Percentiles rank a stretch among this genome's conserved stretches.
Conservation (phyloP, 2,113 vertebrate genomes). For the Ciconia stormi region DNA sequence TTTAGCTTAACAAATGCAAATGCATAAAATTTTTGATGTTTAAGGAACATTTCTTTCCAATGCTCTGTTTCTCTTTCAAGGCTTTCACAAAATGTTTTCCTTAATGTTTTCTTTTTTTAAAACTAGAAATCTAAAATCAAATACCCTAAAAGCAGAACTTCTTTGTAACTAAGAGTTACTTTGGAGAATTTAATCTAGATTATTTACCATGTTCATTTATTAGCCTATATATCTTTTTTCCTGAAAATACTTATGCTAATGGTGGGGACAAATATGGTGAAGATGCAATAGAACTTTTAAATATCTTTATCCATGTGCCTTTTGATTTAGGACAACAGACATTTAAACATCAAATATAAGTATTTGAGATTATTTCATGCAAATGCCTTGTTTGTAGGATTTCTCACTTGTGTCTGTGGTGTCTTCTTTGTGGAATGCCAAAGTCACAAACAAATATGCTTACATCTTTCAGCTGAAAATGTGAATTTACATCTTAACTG, state of each 20-base stretch:
- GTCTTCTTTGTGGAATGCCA: not conserved
- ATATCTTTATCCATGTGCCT: conserved; percentile 10
- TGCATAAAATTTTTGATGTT: not conserved
- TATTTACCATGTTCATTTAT: not conserved
- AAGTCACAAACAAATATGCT: not conserved
- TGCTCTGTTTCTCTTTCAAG: not conserved
- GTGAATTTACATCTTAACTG: conserved; percentile 13
- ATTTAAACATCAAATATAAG: not conserved
- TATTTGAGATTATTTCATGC: not conserved
- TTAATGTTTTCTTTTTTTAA: not conserved
- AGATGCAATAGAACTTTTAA: not conserved
- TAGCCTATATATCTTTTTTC: not conserved
- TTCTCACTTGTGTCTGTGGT: conserved; percentile 9
- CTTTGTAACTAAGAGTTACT: not conserved
- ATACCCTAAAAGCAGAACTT: not conserved
- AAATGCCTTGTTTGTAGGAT: not conserved
- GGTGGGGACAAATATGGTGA: not conserved
- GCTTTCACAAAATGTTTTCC: not conserved
- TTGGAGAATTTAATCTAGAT: not conserved
- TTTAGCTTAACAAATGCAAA: not conserved
- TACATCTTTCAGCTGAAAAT: conserved; percentile 12
- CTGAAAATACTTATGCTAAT: not conserved
- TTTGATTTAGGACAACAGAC: not conserved
- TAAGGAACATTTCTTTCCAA: not conserved
- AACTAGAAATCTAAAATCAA: not conserved